phyloP scores from a whole-genome alignment of 2,797 vertebrate species.

The Threskiornis aethiopicus region DNA sequence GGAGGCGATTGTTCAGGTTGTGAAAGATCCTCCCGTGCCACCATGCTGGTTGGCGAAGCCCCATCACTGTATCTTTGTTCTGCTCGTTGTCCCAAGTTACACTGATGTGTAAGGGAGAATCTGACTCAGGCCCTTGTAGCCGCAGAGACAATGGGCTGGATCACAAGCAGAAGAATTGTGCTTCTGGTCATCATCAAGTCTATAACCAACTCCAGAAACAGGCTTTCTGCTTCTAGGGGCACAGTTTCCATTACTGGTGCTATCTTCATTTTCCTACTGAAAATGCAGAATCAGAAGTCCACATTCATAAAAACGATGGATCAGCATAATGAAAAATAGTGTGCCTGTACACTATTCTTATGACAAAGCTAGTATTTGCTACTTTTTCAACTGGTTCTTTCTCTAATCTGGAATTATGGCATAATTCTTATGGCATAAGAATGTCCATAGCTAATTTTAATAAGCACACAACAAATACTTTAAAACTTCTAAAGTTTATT shows the following conservation, averaged over 20 bases:
- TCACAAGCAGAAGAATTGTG: background rate
- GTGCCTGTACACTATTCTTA: background rate
- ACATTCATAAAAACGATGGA: background rate
- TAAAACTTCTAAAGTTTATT: constrained; percentile 80
- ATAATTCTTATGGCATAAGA: too few species aligned
- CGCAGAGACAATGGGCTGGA: background rate
- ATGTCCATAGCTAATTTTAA: background rate
- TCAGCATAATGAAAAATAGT: background rate
- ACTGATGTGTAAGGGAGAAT: background rate
- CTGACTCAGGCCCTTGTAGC: background rate
- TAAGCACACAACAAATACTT: constrained; percentile 55
- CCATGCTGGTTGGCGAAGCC: background rate
- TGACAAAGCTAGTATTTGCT: background rate
- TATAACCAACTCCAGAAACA: background rate
- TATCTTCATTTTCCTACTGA: background rate
- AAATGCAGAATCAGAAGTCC: background rate
- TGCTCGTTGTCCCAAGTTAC: background rate
- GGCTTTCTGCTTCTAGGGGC: background rate
- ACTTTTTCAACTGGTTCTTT: background rate
- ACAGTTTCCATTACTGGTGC: background rate
- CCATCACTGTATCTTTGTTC: background rate
- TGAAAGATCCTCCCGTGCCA: background rate
- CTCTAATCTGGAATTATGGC: background rate
- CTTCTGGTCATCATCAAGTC: background rate
- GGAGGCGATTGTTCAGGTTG: background rate